Base-by-base conservation (phyloP, 1,140 invertebrate species). In the Spodoptera litura region DNA sequence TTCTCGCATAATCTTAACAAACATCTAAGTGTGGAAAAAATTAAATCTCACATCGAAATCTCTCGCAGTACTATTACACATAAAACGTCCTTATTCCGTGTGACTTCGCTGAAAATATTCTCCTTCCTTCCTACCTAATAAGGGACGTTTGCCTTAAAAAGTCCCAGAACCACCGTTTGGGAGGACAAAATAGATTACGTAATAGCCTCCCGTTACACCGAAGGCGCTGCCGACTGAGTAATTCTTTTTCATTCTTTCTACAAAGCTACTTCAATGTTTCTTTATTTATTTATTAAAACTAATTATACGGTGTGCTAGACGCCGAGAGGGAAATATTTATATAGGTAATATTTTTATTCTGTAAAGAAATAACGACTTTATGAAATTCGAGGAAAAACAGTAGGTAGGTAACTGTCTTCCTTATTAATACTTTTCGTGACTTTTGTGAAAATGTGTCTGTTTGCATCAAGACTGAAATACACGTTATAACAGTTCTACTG, bases 121-220 rank as follows among this genome's bases (percentile, higher is more conserved):
- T 20, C 2, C 51, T 70, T 25, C 55, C 38, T 73, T 61, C 71
- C 35, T 59, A 15, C 56, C 35, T 59, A 74, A 74, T 79, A 79
- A 66, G 59, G 70, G 71, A 66, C 15, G 59, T 62, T 73, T 11
- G 51, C 58, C 59, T 25, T 76, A 56, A 79, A 72, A 79, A 79
- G 53, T 56, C 59, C 59, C 27, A 53, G 59, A 53, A 66, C 49
- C 15, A 38, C 73, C 66, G 58, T 62, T 74, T 66, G 35, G 51
- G 52, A 59, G 56, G 55, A 35, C 76, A 78, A 78, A 78, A 78
- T 78, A 74, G 59, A 74, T 79, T 79, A 79, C 59, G 44, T 66
- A 64, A 49, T 72, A 61, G 44, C 31, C 74, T n/a, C 20, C 13
- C 52, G 62, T 66, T 61, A 68, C 59, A 77, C 62, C 52, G 44